phyloP scores from a whole-genome alignment of 2,888 invertebrate species.

The Lasioglossum figueresi region DNA sequence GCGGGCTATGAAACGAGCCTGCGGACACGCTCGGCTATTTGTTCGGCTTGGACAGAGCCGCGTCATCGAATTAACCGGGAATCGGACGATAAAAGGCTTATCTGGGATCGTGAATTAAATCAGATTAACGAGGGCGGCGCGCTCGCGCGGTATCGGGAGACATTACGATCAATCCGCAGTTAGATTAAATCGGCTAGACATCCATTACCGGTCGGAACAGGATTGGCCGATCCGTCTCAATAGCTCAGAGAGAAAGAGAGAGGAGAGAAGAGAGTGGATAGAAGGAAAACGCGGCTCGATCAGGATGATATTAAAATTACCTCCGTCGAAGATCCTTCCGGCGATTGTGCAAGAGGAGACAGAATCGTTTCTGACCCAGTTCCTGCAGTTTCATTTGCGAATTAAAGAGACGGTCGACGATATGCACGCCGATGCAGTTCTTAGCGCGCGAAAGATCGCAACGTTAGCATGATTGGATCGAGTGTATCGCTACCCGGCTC shows the following conservation, averaged over 20 bases:
- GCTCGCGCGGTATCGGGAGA: constrained; percentile 10
- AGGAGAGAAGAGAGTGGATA: not conserved
- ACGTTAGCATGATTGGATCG: constrained; percentile 9
- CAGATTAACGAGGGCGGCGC: constrained; percentile 38
- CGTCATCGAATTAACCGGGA: constrained; percentile 32
- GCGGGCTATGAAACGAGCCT: not conserved
- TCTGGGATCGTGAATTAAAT: constrained; percentile 46
- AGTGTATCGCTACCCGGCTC: not conserved
- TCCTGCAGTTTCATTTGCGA: constrained; percentile 3
- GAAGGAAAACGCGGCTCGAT: not conserved
- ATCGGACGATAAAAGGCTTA: constrained; percentile 54
- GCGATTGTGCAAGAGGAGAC: not conserved
- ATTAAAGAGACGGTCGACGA: constrained; percentile 11
- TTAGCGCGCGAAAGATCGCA: not conserved
- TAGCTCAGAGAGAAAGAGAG: constrained; percentile 23
- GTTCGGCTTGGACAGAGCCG: not conserved
- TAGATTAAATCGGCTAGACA: constrained; percentile 57
- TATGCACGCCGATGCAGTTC: not conserved
- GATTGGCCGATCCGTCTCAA: constrained; percentile 31
- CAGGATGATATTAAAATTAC: constrained; percentile 44
- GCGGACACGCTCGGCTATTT: not conserved
- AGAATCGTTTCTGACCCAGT: not conserved
- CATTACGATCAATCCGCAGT: constrained; percentile 53
- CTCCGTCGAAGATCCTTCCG: constrained; percentile 3
- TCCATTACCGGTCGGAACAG: constrained; percentile 34